Conservation (phyloP, 1,140 invertebrate species). For the Drosophila murphyi region DNA sequence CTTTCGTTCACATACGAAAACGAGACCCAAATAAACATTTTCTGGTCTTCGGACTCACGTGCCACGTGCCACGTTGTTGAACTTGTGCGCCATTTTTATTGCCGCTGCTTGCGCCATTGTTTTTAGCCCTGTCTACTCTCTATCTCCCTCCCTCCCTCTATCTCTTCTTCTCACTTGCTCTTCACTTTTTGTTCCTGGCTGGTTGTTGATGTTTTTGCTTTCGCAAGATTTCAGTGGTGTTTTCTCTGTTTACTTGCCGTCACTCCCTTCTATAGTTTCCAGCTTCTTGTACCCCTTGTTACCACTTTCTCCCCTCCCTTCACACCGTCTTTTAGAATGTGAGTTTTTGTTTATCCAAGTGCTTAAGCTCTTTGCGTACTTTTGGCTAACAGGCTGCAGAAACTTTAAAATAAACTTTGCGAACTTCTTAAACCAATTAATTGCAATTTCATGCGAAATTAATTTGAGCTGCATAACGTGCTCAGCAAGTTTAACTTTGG, state of each 20-base stretch:
- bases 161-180: slow-evolving; percentile 20
- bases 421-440: slow-evolving; percentile 78
- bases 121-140: slow-evolving; percentile 26
- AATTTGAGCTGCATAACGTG: slow-evolving; percentile 80
- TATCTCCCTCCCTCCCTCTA: slow-evolving; percentile 4
- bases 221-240: slow-evolving; percentile 64
- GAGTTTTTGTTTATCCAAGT: slow-evolving; percentile 75
- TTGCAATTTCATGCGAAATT: slow-evolving; percentile 81
- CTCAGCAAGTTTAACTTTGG: slow-evolving; percentile 46
- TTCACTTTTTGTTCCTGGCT: slow-evolving; percentile 40
- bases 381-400: slow-evolving; percentile 28
- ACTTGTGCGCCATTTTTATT: slow-evolving; percentile 82
- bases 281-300: slow-evolving; percentile 1
- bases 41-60: slow-evolving; percentile 72
- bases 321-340: slow-evolving; percentile 21
- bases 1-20: slow-evolving; percentile 46
- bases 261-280: slow-evolving; percentile 14
- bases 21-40: slow-evolving; percentile 77
- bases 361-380: slow-evolving; percentile 66
- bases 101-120: slow-evolving; percentile 72
- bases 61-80: slow-evolving; percentile 68
- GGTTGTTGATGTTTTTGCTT: slow-evolving; percentile 79
- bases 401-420: slow-evolving; percentile 74
- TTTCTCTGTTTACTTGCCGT: slow-evolving; percentile 64
- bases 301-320: not conserved